Conservation (phyloP, 2,888 invertebrate genomes). For the Biston stratarius region DNA sequence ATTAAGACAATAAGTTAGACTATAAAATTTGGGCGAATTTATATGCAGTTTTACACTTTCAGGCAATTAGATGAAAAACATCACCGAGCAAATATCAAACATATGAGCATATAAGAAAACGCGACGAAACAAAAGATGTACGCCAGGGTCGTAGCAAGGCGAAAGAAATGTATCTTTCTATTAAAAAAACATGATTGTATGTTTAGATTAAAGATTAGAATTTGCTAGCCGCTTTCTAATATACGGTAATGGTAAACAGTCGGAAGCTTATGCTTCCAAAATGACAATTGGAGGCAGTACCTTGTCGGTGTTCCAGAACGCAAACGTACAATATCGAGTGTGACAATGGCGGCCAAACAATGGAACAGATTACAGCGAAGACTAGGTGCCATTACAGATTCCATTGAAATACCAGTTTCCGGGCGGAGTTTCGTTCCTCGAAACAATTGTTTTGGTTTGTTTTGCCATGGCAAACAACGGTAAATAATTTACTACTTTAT, state of each 20-base stretch:
- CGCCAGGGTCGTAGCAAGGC: too few relatives aligned
- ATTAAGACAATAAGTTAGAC: background rate
- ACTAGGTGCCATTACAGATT: slow-evolving; percentile 56
- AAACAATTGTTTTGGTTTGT: slow-evolving; percentile 41
- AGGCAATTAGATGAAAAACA: too few relatives aligned
- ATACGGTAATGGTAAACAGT: background rate
- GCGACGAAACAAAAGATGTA: too few relatives aligned
- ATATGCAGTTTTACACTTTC: background rate
- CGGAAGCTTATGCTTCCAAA: background rate
- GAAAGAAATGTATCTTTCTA: too few relatives aligned
- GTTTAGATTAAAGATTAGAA: background rate
- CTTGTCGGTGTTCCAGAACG: slow-evolving; percentile 44
- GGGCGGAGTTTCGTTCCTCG: slow-evolving; percentile 43
- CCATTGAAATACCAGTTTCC: slow-evolving; percentile 55
- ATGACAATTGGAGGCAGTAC: slow-evolving; percentile 13
- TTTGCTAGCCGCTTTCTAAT: slow-evolving; percentile 1
- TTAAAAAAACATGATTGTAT: too few relatives aligned
- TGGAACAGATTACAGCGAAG: slow-evolving; percentile 65
- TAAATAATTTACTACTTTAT: slow-evolving; percentile 22
- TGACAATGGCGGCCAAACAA: slow-evolving; percentile 69
- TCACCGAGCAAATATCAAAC: too few relatives aligned
- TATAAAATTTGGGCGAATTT: background rate
- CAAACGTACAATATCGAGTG: slow-evolving; percentile 55
- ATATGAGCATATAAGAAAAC: too few relatives aligned
- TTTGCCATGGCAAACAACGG: slow-evolving; percentile 26